These are phyloP conservation scores for Zosterops lateralis DNA, from an alignment of 2,113 vertebrate genomes.

Conservation along the genomic window DNA sequence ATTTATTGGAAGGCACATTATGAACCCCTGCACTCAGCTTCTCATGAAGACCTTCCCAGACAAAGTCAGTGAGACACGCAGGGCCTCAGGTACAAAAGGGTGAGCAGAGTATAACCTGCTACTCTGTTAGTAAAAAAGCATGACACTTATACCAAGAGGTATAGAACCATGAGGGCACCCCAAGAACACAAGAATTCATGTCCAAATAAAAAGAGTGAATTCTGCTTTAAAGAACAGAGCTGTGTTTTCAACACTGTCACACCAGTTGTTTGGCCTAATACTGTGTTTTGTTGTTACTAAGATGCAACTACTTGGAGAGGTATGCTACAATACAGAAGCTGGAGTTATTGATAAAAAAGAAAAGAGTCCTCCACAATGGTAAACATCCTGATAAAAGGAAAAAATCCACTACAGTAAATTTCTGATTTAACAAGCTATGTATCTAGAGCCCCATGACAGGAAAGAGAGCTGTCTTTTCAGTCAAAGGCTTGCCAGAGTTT, in stretches of 20 bases:
- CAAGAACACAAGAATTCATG: neutral
- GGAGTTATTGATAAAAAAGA: neutral
- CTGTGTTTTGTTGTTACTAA: neutral
- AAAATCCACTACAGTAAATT: neutral
- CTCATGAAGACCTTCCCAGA: neutral
- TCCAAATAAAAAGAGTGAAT: neutral
- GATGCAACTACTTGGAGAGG: neutral
- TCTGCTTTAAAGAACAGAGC: neutral
- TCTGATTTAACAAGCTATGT: neutral
- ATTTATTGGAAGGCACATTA: neutral
- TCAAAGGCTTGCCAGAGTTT: neutral
- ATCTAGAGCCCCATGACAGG: neutral
- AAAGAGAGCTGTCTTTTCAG: neutral
- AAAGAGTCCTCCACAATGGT: accelerated
- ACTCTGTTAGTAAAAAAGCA: neutral
- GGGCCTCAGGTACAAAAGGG: neutral
- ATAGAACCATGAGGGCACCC: neutral
- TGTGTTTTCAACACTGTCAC: neutral
- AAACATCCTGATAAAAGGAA: neutral
- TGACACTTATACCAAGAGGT: neutral
- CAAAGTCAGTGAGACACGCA: neutral
- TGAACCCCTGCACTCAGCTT: neutral
- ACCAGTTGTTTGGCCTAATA: neutral
- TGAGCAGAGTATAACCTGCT: accelerated
- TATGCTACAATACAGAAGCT: neutral